Evolutionary conservation across 2,797 vertebrate genomes (phyloP).

Genomic region (Melanotaenia maccullochi): DNA sequence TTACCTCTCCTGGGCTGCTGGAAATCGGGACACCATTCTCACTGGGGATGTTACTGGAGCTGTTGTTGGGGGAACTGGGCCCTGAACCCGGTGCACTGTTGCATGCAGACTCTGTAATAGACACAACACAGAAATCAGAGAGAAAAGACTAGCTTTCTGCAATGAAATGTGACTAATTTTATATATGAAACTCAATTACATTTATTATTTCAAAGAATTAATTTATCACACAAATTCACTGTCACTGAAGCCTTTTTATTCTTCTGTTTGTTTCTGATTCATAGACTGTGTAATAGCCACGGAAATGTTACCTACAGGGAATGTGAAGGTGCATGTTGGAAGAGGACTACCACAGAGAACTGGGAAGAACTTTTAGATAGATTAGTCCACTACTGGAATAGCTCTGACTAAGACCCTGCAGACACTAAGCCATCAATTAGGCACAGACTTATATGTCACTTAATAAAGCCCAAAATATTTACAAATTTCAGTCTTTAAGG

Average conservation of each 20-base stretch:
- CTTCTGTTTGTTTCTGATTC: background rate
- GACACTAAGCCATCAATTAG: background rate
- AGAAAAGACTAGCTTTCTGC: background rate
- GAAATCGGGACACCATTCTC: constrained; percentile 91
- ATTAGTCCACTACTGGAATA: background rate
- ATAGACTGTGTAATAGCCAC: background rate
- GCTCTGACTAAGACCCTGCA: background rate
- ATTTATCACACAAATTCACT: background rate
- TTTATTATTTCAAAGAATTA: background rate
- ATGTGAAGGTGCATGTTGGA: background rate
- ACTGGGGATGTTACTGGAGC: constrained; percentile 93
- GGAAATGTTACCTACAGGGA: background rate
- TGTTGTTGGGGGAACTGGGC: constrained; percentile 98
- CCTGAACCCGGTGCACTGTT: constrained; percentile 97
- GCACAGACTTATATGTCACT: background rate
- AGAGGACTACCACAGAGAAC: background rate
- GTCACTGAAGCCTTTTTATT: background rate
- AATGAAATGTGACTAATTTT: background rate
- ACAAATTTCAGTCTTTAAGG: background rate
- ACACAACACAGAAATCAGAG: constrained; percentile 14
- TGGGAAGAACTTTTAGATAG: background rate
- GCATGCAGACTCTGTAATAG: constrained; percentile 90
- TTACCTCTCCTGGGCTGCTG: constrained; percentile 90
- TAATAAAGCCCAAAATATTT: background rate
- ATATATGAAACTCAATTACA: background rate